Evolutionary conservation across 2,113 vertebrate genomes (phyloP).

Genomic region (Trichomycterus rosablanca): DNA sequence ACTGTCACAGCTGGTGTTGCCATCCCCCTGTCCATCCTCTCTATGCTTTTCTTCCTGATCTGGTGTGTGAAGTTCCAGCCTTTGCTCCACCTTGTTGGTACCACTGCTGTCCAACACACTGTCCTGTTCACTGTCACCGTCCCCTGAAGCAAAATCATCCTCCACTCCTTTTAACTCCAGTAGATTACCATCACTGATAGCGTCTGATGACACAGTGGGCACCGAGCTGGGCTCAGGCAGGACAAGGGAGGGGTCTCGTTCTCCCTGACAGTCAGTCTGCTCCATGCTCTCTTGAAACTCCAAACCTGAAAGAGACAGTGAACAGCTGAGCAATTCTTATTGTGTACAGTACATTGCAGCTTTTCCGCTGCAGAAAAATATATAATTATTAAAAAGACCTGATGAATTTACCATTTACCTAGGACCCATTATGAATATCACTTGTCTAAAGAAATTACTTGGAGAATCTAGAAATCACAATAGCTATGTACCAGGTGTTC

Average conservation of each 20-base stretch:
- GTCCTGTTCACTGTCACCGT: slow-evolving; percentile 37
- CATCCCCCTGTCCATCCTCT: slow-evolving; percentile 29
- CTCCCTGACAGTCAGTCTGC: slow-evolving; percentile 41
- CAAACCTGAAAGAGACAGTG: slow-evolving; percentile 43
- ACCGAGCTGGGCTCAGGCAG: slow-evolving; percentile 31
- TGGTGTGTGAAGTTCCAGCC: slow-evolving; percentile 25
- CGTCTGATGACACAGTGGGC: slow-evolving; percentile 37
- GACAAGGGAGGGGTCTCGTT: slow-evolving; percentile 29
- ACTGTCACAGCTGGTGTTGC: slow-evolving; percentile 39
- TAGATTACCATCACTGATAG: slow-evolving; percentile 16
- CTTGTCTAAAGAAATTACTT: too few species aligned
- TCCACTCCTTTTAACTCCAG: slow-evolving; percentile 26
- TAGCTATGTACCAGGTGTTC: too few species aligned
- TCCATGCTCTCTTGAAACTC: slow-evolving; percentile 48
- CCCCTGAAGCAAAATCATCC: slow-evolving; percentile 14
- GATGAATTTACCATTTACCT: too few species aligned
- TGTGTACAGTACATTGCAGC: background rate
- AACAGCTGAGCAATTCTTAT: background rate
- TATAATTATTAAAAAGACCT: too few species aligned
- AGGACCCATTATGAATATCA: too few species aligned
- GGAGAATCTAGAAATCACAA: too few species aligned
- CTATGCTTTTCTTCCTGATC: slow-evolving; percentile 21
- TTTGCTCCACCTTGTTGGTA: slow-evolving; percentile 11
- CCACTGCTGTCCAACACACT: slow-evolving; percentile 35
- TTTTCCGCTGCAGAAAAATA: background rate